Conservation (phyloP, 2,113 vertebrate genomes). For the Abramis brama region DNA sequence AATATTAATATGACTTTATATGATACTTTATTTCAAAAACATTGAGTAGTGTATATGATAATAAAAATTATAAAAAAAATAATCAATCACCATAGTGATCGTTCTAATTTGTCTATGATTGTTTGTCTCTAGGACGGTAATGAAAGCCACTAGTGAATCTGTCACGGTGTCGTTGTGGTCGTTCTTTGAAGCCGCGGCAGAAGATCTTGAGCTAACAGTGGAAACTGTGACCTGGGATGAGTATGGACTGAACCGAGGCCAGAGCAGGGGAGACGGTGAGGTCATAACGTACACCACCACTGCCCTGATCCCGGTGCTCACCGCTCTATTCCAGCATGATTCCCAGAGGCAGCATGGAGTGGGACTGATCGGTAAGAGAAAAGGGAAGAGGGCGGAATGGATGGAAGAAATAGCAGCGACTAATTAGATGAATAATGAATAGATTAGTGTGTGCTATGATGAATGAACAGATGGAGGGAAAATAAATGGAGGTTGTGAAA, state of each 20-base stretch:
- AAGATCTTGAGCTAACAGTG: constrained; percentile 87
- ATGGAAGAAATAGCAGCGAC: background rate
- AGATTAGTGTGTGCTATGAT: background rate
- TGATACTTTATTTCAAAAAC: too few species aligned
- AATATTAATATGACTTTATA: too few species aligned
- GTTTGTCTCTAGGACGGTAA: constrained; percentile 76
- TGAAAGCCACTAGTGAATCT: constrained; percentile 82
- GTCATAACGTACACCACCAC: constrained; percentile 86
- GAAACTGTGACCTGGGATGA: constrained; percentile 84
- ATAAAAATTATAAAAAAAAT: too few species aligned
- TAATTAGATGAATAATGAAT: constrained; percentile 19
- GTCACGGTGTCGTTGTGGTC: constrained; percentile 80
- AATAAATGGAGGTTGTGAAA: background rate
- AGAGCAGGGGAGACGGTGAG: constrained; percentile 81
- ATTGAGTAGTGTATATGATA: too few species aligned
- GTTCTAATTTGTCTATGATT: background rate
- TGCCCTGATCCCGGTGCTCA: constrained; percentile 87
- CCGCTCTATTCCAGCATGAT: constrained; percentile 89
- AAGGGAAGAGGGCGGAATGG: background rate
- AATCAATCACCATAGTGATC: background rate
- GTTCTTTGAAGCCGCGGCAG: constrained; percentile 87
- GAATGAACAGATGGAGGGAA: constrained; percentile 17
- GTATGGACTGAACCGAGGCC: constrained; percentile 82
- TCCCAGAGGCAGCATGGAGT: constrained; percentile 84
- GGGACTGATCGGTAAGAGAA: constrained; percentile 84